phyloP scores from a whole-genome alignment of 2,797 vertebrate species.

The Halcyon chelicuti region DNA sequence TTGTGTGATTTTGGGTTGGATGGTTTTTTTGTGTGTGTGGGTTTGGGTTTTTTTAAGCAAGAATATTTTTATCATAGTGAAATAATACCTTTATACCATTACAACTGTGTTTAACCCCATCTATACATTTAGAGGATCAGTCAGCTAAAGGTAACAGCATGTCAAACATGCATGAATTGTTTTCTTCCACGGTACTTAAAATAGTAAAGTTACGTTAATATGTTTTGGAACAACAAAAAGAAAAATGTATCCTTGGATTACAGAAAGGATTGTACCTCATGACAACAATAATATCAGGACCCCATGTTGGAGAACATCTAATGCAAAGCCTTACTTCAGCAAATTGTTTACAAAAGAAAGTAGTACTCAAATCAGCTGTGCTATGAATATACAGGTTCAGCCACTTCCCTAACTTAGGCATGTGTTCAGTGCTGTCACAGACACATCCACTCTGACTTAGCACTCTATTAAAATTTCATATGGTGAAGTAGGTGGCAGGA shows the following conservation, averaged over 20 bases:
- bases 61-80: not conserved
- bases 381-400: not conserved
- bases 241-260: not conserved
- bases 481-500: conserved; percentile 36
- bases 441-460: not conserved
- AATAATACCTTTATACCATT: not conserved
- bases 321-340: not conserved
- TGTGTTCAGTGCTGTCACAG: not conserved
- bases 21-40: too few relatives aligned
- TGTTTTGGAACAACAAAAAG: not conserved
- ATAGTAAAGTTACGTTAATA: not conserved
- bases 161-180: not conserved
- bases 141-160: not conserved
- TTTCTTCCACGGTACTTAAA: not conserved
- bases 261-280: not conserved
- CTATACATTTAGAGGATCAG: not conserved
- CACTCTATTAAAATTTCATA: not conserved
- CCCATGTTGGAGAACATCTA: not conserved
- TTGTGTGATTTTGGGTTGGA: too few relatives aligned
- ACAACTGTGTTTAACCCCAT: not conserved
- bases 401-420: not conserved
- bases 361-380: not conserved
- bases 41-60: too few relatives aligned
- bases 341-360: not conserved
- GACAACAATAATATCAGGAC: not conserved